phyloP scores from a whole-genome alignment of 2,888 invertebrate species.

The Dicycla oo region DNA sequence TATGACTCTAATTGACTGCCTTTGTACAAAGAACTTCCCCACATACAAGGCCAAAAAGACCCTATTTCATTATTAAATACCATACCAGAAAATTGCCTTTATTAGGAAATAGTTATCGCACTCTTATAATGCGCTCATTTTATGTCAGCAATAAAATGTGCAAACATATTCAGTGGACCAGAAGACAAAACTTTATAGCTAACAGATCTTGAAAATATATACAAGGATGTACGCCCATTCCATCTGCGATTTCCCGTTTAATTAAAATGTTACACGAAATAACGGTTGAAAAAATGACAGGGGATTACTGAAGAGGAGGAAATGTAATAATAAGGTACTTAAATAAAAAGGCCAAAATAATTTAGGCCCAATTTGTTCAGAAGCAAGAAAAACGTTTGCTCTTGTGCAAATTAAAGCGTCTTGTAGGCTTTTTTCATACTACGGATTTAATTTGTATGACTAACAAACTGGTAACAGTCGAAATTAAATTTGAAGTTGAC shows the following conservation, averaged over 20 bases:
- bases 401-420: constrained; percentile 41
- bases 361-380: constrained; percentile 46
- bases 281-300: constrained; percentile 18
- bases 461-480: constrained; percentile 48
- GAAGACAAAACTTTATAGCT: constrained; percentile 21
- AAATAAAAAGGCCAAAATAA: constrained; percentile 37
- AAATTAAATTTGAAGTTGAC: constrained; percentile 57
- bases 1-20: constrained; percentile 28
- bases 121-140: constrained; percentile 10
- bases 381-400: constrained; percentile 46
- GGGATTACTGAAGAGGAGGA: constrained; percentile 30
- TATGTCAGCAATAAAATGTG: constrained; percentile 35
- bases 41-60: constrained; percentile 23
- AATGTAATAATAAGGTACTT: constrained; percentile 44
- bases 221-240: constrained; percentile 26
- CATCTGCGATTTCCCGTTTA: constrained; percentile 27
- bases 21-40: constrained; percentile 30
- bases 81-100: constrained; percentile 25
- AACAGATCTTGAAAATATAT: constrained; percentile 19
- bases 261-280: constrained; percentile 26
- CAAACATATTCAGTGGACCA: constrained; percentile 28
- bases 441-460: constrained; percentile 38
- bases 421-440: constrained; percentile 36
- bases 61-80: constrained; percentile 34
- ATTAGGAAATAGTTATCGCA: constrained; percentile 41